Evolutionary conservation across 53 echinoderm and acorn worm genomes (phyloP), one percentile per base, ranked within the genome.

Genomic region (Pentamera pediparva): DNA sequence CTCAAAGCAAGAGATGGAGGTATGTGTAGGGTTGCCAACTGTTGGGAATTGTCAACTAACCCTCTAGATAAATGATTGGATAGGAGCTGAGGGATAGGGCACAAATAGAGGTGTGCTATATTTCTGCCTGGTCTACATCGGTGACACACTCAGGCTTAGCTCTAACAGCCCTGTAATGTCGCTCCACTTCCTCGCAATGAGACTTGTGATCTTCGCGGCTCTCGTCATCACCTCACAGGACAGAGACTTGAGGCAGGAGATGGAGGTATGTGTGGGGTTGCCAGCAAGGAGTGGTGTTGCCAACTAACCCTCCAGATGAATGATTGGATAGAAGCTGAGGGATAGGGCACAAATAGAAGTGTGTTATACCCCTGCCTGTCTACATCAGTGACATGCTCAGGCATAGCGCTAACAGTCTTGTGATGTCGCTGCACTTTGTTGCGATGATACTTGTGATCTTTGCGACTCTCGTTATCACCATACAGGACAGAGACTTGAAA

Each of bases 401-500:
- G 7, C 51, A 34, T 49, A 48, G 70, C 15, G 17, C 51, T 32
- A 50, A 70, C 32, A 52, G 70, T 26, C 29, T 51, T 5, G 30
- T 48, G 29, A 49, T 35, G 1, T 10, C 29, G 4, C 45, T 70
- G 13, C 70, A 70, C 34, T 31, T 70, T 35, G 2, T 70, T n/a
- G 35, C 32, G 13, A 29, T 70, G 24, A 10, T 70, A 26, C n/a
- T 70, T 7, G 51, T 52, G 6, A 35, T 70, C 18, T 50, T 70
- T 15, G 70, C 70, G 17, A 35, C 70, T 70, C 30, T 70, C 27
- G 32, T 70, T 24, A 70, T 70, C 31, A 49, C 31, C 15, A 11
- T 33, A 20, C 70, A 70, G 51, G 70, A 70, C 48, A 70, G 70
- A 70, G 49, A 31, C 33, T 49, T 49, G 52, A 70, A 70, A 0